Evolutionary conservation across 1,140 invertebrate species (phyloP), one percentile per base, ranked within the genome.

Genomic region (Zaprionus capensis): DNA sequence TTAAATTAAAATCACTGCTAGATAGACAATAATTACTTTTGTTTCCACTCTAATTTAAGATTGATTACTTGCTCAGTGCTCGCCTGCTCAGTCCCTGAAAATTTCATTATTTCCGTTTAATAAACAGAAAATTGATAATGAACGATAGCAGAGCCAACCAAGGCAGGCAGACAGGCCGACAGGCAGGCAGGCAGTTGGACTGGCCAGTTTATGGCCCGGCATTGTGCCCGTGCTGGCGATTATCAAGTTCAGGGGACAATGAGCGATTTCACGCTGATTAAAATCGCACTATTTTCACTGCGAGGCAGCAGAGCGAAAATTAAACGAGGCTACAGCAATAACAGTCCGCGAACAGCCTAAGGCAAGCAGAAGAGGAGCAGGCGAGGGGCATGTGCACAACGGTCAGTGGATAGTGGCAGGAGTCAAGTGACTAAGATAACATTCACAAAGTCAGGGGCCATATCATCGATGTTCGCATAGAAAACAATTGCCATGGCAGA

Each of bases 231-330:
- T n/a, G 6, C 20, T n/a, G 31, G 53, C 63, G 78, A 81, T 84
- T 78, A 84, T 81, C 78, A 81, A 84, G 72, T 72, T 70, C 41
- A 71, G 73, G 56, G 55, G 20, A 71, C 78, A 80, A 80, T 87
- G 83, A 80, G 71, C 80, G 77, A 75, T 82, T 77, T 67, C 67
- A 73, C 65, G 68, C 83, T 86, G 83, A 86, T 86, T 86, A 86
- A 86, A 86, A 87, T 86, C 83, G 67, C 73, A 67, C 70, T 65
- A 82, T 72, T 71, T 76, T 67, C 55, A 63, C 58, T 31, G 69
- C 7, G 38, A 64, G 69, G 69, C 55, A 71, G 58, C 55, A 61
- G 68, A 65, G 70, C 28, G 83, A 53, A 77, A 86, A 82, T 87
- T 76, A 86, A 86, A 82, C 64, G 56, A 20, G 11, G 12, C 46